Evolutionary conservation across 1,140 invertebrate species (phyloP).

Genomic region (Samia ricini): DNA sequence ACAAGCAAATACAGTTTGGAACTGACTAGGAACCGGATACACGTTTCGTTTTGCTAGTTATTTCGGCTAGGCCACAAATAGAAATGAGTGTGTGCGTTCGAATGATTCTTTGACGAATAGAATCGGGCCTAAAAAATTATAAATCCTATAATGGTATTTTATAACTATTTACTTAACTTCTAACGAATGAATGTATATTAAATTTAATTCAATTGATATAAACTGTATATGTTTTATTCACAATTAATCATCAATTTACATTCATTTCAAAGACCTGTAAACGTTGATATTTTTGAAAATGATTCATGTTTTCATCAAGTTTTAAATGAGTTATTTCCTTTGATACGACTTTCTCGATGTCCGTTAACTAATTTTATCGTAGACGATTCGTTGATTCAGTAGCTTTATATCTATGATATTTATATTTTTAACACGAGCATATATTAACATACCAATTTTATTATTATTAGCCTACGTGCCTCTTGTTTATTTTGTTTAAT

Average conservation of each 20-base stretch:
- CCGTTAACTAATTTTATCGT: constrained; percentile 19
- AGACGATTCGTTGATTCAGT: constrained; percentile 12
- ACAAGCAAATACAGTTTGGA: constrained; percentile 35
- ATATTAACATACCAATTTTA: background rate
- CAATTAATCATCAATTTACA: background rate
- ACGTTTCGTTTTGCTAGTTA: constrained; percentile 52
- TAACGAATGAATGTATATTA: background rate
- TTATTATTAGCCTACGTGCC: constrained; percentile 2
- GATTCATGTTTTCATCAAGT: background rate
- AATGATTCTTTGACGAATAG: constrained; percentile 41
- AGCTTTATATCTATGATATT: constrained; percentile 14
- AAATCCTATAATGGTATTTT: background rate
- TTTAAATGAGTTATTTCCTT: background rate
- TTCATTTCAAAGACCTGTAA: background rate
- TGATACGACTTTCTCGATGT: constrained; percentile 11
- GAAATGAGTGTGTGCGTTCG: constrained; percentile 37
- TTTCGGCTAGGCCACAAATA: constrained; percentile 53
- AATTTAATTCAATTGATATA: background rate
- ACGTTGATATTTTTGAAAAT: background rate
- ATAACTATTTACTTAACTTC: too few species aligned
- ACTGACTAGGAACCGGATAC: constrained; percentile 41
- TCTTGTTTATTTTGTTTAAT: constrained; percentile 13
- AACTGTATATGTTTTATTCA: background rate
- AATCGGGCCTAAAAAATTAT: constrained; percentile 42
- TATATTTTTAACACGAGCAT: background rate